phyloP scores from a whole-genome alignment of 2,797 vertebrate species.

The Pachyuromys duprasi region DNA sequence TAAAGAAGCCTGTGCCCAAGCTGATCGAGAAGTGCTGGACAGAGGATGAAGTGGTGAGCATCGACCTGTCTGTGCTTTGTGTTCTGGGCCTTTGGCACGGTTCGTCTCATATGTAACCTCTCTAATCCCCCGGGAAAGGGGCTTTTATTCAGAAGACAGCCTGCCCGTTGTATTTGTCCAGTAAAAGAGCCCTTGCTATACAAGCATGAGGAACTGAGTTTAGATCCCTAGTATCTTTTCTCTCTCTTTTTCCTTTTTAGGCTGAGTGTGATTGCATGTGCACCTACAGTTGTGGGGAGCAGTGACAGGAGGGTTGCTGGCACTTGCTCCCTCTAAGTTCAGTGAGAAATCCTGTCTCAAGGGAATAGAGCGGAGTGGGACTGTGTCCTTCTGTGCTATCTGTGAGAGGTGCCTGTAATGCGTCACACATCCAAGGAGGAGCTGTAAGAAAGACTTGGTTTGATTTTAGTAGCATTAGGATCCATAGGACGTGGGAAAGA shows the following conservation, averaged over 20 bases:
- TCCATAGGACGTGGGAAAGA: not conserved
- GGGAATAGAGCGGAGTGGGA: not conserved
- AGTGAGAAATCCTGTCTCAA: not conserved
- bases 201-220: not conserved
- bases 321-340: not conserved
- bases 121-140: not conserved
- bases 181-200: not conserved
- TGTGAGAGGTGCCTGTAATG: not conserved
- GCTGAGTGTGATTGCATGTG: not conserved
- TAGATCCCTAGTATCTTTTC: not conserved
- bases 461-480: not conserved
- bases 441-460: not conserved
- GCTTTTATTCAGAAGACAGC: not conserved
- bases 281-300: not conserved
- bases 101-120: not conserved
- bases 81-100: not conserved
- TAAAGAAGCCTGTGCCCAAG: slow-evolving; percentile 99
- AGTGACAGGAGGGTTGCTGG: not conserved
- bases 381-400: no score
- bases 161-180: fast-evolving
- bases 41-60: slow-evolving; percentile 97
- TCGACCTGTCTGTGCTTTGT: not conserved
- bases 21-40: slow-evolving; percentile 99
- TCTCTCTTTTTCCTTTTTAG: not conserved
- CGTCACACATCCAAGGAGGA: not conserved